These are phyloP conservation scores for Parazoanthus atlanticus DNA, from an alignment of 92 coral and sea anemone species.

Conservation along the genomic window DNA sequence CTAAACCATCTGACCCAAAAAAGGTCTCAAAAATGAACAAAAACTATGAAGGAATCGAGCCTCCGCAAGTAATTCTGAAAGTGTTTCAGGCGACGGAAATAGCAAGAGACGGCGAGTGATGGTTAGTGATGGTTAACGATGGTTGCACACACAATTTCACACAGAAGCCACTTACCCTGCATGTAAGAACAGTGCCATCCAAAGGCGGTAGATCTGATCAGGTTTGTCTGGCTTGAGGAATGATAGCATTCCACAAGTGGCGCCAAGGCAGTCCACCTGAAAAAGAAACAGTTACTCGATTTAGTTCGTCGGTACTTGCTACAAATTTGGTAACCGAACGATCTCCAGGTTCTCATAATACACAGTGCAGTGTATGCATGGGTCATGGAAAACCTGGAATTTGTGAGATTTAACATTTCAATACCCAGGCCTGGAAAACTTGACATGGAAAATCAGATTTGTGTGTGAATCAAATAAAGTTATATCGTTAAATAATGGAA, in stretches of 20 bases:
- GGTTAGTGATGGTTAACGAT: not conserved
- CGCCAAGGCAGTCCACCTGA: conserved; percentile 93
- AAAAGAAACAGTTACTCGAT: not conserved
- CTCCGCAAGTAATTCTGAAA: not conserved
- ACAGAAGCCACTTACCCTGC: conserved; percentile 80
- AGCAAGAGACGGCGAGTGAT: not conserved
- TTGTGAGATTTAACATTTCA: too few relatives aligned
- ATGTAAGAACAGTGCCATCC: conserved; percentile 96
- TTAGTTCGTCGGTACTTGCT: not conserved
- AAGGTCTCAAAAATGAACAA: too few relatives aligned
- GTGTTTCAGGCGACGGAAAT: not conserved
- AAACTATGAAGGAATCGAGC: too few relatives aligned
- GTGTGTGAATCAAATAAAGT: too few relatives aligned
- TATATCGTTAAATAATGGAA: too few relatives aligned
- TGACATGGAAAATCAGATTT: too few relatives aligned
- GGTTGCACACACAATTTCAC: not conserved
- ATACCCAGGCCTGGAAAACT: too few relatives aligned
- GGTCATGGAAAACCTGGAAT: too few relatives aligned
- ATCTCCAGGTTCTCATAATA: not conserved
- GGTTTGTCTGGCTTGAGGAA: conserved; percentile 78
- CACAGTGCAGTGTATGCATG: too few relatives aligned
- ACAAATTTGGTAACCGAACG: not conserved
- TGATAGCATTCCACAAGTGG: conserved; percentile 93
- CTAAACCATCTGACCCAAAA: too few relatives aligned
- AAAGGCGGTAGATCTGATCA: conserved; percentile 94